phyloP scores from a whole-genome alignment of 2,797 vertebrate genomes.

The Bryconaethiops microstoma region DNA sequence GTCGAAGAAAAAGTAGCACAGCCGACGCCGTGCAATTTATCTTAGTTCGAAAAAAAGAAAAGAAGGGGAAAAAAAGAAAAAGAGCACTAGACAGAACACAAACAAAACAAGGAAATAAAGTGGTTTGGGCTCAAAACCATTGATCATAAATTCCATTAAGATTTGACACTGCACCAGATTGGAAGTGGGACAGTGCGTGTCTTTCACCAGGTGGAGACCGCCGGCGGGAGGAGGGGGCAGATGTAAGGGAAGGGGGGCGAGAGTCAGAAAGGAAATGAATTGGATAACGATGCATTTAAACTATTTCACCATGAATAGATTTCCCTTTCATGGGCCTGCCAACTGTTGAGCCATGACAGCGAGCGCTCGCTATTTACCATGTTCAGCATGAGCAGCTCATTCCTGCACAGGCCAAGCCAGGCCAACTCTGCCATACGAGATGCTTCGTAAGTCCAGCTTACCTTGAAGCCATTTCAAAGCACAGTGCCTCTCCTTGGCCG shows the following conservation, averaged over 20 bases:
- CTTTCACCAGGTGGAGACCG: slow-evolving; percentile 48
- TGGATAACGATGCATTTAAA: slow-evolving; percentile 50
- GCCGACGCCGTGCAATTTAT: slow-evolving; percentile 53
- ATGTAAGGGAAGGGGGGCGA: neutral
- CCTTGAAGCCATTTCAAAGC: slow-evolving; percentile 32
- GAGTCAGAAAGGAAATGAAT: slow-evolving; percentile 36
- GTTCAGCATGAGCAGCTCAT: slow-evolving; percentile 64
- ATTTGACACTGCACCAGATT: slow-evolving; percentile 57
- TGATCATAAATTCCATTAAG: slow-evolving; percentile 63
- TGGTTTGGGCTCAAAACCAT: slow-evolving; percentile 55
- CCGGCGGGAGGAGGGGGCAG: neutral
- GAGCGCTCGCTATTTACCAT: slow-evolving; percentile 34
- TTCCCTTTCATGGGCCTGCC: slow-evolving; percentile 65
- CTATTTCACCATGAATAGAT: slow-evolving; percentile 62
- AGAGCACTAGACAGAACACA: slow-evolving; percentile 55
- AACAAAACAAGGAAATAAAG: slow-evolving; percentile 63
- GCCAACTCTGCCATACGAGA: slow-evolving; percentile 46
- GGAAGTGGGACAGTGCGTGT: slow-evolving; percentile 50
- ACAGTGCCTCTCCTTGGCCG: slow-evolving; percentile 3
- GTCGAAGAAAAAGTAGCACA: slow-evolving; percentile 50
- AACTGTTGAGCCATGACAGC: slow-evolving; percentile 59
- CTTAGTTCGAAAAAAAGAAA: slow-evolving; percentile 47
- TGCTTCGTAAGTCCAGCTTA: slow-evolving; percentile 22
- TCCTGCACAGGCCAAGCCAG: slow-evolving; percentile 40
- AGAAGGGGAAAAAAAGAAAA: slow-evolving; percentile 12